Conservation (phyloP, 2,888 invertebrate genomes). For the Dolichopus griseipennis region DNA sequence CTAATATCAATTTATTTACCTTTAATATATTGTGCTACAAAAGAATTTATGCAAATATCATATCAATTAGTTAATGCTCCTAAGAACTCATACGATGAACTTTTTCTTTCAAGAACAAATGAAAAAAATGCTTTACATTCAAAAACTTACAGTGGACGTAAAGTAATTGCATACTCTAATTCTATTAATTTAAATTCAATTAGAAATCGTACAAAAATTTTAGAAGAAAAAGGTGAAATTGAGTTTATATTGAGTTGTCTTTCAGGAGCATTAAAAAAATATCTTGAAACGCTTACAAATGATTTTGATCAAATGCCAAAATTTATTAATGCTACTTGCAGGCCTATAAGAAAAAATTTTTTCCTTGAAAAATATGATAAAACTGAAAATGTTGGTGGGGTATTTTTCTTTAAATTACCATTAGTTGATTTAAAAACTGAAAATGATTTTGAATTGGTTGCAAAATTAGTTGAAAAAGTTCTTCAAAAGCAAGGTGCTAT, state of each 20-base stretch:
- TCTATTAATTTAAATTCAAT: constrained; percentile 37
- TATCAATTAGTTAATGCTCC: constrained; percentile 38
- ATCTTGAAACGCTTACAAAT: constrained; percentile 30
- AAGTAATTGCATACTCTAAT: constrained; percentile 39
- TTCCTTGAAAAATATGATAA: constrained; percentile 35
- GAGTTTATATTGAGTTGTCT: constrained; percentile 37
- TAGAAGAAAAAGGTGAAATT: constrained; percentile 32
- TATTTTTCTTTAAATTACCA: constrained; percentile 39
- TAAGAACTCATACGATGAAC: constrained; percentile 37
- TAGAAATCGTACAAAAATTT: constrained; percentile 29
- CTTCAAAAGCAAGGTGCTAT: constrained; percentile 37
- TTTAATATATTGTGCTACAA: constrained; percentile 33
- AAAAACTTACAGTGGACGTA: constrained; percentile 40
- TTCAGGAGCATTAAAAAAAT: constrained; percentile 36
- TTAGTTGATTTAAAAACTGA: neutral
- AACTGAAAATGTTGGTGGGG: constrained; percentile 36
- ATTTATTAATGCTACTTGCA: constrained; percentile 36
- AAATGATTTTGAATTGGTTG: constrained; percentile 26
- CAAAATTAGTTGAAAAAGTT: constrained; percentile 34
- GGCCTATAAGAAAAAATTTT: constrained; percentile 38
- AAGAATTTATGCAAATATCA: constrained; percentile 35
- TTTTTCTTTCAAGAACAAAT: constrained; percentile 33
- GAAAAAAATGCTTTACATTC: constrained; percentile 38
- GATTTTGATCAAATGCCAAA: constrained; percentile 28
- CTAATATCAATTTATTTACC: constrained; percentile 35